Evolutionary conservation across 2,888 invertebrate genomes (phyloP).

Genomic region (Lordiphosa andalusiaca): DNA sequence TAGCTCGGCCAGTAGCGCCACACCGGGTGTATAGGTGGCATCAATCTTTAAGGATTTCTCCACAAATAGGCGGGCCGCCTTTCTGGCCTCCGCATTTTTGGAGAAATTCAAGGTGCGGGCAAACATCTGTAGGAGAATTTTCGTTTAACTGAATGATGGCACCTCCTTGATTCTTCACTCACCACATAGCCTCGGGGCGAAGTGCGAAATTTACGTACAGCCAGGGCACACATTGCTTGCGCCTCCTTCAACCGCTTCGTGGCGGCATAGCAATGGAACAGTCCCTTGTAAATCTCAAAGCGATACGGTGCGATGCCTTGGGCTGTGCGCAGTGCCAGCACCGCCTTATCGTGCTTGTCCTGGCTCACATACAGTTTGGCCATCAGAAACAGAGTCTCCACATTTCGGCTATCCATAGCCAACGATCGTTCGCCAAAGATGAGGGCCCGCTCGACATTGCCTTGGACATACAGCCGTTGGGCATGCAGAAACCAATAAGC

Average conservation of each 20-base stretch:
- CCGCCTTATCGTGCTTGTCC: slow-evolving; percentile 75
- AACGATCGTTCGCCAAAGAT: slow-evolving; percentile 89
- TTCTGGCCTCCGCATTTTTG: slow-evolving; percentile 82
- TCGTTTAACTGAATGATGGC: background rate
- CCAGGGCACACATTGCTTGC: slow-evolving; percentile 85
- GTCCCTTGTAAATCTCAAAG: slow-evolving; percentile 88
- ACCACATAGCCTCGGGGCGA: slow-evolving; percentile 88
- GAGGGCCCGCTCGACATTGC: slow-evolving; percentile 85
- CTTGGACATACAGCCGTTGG: slow-evolving; percentile 83
- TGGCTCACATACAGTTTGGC: slow-evolving; percentile 79
- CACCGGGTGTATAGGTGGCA: slow-evolving; percentile 86
- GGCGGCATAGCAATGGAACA: slow-evolving; percentile 87
- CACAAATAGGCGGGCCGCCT: slow-evolving; percentile 85
- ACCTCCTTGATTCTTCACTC: slow-evolving; percentile 48
- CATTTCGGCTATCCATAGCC: slow-evolving; percentile 83
- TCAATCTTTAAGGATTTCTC: slow-evolving; percentile 88
- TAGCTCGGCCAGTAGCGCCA: slow-evolving; percentile 87
- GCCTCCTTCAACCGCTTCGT: slow-evolving; percentile 87
- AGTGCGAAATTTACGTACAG: slow-evolving; percentile 87
- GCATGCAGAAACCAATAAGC: slow-evolving; percentile 90
- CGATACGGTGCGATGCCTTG: slow-evolving; percentile 77
- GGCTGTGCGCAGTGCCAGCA: slow-evolving; percentile 69
- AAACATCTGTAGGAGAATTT: slow-evolving; percentile 83
- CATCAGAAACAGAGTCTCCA: slow-evolving; percentile 88
- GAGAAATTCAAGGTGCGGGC: slow-evolving; percentile 85